These are phyloP conservation scores for Zonotrichia leucophrys DNA, from an alignment of 2,113 vertebrate genomes.

Conservation along the genomic window DNA sequence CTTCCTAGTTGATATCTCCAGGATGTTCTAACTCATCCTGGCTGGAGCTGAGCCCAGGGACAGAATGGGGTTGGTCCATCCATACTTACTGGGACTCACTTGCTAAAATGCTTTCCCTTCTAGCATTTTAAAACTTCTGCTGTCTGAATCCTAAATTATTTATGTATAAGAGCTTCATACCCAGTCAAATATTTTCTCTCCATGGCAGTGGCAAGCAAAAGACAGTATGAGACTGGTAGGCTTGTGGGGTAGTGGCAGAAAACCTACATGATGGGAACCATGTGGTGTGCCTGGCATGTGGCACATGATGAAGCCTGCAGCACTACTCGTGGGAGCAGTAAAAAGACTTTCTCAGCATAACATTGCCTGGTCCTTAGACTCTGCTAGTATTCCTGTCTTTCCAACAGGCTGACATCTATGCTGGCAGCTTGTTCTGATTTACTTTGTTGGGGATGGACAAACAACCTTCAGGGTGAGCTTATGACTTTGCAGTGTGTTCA, in stretches of 20 bases:
- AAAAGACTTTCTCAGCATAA: neutral
- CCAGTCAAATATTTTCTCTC: neutral
- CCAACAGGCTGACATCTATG: rapidly evolving
- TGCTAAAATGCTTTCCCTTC: neutral
- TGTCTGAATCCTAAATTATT: neutral
- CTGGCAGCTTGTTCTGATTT: neutral
- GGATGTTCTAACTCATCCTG: neutral
- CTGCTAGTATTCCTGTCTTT: neutral
- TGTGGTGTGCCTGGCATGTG: neutral
- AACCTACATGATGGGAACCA: rapidly evolving
- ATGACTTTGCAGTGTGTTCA: neutral
- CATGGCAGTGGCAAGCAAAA: neutral
- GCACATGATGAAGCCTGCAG: neutral
- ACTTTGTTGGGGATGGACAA: neutral
- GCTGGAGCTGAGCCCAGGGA: neutral
- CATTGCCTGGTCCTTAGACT: neutral
- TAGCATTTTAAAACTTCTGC: neutral
- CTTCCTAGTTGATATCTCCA: neutral
- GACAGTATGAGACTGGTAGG: neutral
- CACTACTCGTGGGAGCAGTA: neutral
- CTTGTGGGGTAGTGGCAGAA: neutral
- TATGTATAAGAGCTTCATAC: neutral
- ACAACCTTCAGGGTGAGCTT: neutral
- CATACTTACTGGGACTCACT: neutral
- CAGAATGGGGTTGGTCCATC: rapidly evolving